Evolutionary conservation across 2,797 vertebrate genomes (phyloP).

Genomic region (Prionace glauca): DNA sequence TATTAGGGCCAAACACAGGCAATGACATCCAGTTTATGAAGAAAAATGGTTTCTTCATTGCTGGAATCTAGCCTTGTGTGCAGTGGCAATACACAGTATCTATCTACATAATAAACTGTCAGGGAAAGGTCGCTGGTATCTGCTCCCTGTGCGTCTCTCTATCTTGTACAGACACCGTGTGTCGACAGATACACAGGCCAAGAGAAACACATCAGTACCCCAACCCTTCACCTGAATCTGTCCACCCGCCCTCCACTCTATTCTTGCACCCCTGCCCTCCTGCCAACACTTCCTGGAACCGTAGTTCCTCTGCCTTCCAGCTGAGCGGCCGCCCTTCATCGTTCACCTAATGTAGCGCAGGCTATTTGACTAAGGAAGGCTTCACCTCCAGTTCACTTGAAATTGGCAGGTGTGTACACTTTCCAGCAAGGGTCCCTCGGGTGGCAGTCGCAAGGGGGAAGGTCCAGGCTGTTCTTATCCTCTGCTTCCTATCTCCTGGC

Average conservation of each 20-base stretch:
- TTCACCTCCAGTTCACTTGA: background rate
- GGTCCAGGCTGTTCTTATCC: background rate
- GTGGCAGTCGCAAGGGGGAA: background rate
- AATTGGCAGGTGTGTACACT: background rate
- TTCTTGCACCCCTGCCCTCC: background rate
- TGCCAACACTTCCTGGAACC: background rate
- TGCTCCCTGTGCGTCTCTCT: background rate
- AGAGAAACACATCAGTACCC: background rate
- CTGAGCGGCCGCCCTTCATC: background rate
- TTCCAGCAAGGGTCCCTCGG: background rate
- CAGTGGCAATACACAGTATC: background rate
- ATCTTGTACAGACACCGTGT: background rate
- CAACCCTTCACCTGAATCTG: background rate
- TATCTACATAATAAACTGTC: constrained; percentile 34
- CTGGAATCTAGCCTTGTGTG: constrained; percentile 12
- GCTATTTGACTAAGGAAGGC: background rate
- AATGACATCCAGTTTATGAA: constrained; percentile 22
- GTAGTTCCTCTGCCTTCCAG: background rate
- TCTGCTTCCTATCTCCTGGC: background rate
- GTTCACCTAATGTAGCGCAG: background rate
- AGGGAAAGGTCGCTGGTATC: background rate
- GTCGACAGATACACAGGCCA: background rate
- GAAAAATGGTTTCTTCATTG: constrained; percentile 26
- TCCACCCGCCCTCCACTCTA: too few relatives aligned
- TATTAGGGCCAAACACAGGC: background rate